Evolutionary conservation across 2,797 vertebrate genomes (phyloP), one percentile per base, ranked within the genome.

Genomic region (Sitta carolinensis): DNA sequence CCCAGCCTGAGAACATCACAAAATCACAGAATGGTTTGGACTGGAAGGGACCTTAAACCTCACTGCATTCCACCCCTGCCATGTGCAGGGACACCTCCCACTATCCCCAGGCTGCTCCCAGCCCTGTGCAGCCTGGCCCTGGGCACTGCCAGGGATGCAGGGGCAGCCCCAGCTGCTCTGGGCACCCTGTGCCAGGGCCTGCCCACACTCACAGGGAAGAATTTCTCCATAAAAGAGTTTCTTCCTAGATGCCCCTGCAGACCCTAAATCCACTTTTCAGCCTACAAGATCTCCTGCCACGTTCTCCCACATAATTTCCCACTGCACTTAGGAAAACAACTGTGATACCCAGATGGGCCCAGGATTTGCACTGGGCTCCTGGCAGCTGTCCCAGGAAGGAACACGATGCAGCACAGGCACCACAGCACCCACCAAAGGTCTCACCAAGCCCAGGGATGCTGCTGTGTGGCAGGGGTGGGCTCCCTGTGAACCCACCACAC

Each of bases 71-170:
- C 17, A 42, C 3, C 3, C 25, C 7, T 54, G 34, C 14, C n/a
- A 16, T 2, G 17, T 2, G 20, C 11, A 80, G 40, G 40, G 30
- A 36, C 47, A 32, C 5, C 15, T 61, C 4, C 54, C 69, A 61
- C 10, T 27, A 1, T 1, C 17, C 17, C 17, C 61, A 47, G 15
- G 18, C 0, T 42, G 25, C 30, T 68, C 34, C 54, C 22, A 74
- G 40, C 25, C 8, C 15, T 0, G 0, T 48, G 26, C 21, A 61
- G 0, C 13, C 34, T 40, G 54, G 14, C 11, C 29, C 36, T 5
- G 54, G 22, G 6, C 55, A 68, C 9, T 61, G 0, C 21, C 62
- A 81, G 7, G 10, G 22, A 61, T 47, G 10, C 47, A 48, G 40
- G 12, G 26, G 7, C 55, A 68, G 77, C 30, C 69, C 48, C 26